phyloP scores from a whole-genome alignment of 2,797 vertebrate species.

The Lophius americanus region DNA sequence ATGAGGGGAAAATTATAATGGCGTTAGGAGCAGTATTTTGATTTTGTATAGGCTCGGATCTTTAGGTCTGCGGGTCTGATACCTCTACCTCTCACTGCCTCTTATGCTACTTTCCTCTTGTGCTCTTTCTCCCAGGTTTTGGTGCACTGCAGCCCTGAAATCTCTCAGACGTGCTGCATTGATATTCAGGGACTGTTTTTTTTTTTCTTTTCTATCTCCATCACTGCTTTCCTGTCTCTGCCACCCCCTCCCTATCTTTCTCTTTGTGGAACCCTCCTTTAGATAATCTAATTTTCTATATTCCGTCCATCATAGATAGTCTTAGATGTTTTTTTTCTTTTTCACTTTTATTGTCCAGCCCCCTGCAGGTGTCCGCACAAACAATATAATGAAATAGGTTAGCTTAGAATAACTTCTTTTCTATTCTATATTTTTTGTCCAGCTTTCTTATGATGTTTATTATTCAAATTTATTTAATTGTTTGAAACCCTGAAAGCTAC shows the following conservation, averaged over 20 bases:
- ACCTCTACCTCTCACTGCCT: constrained; percentile 30
- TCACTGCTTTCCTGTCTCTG: constrained; percentile 74
- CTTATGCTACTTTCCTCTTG: constrained; percentile 49
- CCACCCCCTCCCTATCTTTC: constrained; percentile 24
- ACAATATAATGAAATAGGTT: too few relatives aligned
- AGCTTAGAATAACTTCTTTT: neutral
- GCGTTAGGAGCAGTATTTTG: constrained; percentile 1
- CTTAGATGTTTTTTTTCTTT: neutral
- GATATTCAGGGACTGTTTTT: constrained; percentile 89
- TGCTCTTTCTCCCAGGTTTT: constrained; percentile 81
- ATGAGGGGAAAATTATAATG: neutral
- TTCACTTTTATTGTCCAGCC: too few relatives aligned
- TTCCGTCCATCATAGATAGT: neutral
- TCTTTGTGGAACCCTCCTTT: neutral
- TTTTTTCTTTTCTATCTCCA: constrained; percentile 71
- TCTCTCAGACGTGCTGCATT: constrained; percentile 88
- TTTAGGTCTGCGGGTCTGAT: constrained; percentile 16
- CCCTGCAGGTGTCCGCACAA: too few relatives aligned
- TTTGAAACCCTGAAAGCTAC: neutral
- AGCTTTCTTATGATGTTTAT: neutral
- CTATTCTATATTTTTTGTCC: neutral
- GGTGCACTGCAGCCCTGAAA: constrained; percentile 95
- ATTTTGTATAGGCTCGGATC: constrained; percentile 6
- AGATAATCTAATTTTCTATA: neutral
- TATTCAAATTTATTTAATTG: constrained; percentile 4